Base-by-base conservation (phyloP, 2,888 invertebrate species). In the Leptopilina syphax region DNA sequence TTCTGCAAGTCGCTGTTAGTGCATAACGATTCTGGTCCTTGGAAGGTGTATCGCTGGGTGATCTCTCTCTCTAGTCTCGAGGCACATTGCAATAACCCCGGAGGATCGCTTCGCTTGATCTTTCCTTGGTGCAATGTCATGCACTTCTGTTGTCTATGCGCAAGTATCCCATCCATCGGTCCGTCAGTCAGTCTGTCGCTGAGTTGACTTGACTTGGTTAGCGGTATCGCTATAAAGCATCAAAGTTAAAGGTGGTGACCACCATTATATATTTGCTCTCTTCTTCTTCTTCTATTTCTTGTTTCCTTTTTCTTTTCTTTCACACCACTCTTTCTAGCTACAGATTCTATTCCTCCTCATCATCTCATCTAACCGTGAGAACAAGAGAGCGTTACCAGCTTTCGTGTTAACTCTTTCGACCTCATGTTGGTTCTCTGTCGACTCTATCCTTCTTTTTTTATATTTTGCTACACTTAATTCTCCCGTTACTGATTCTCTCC, bases 281-380 rank as follows among this genome's bases (percentile, higher is more conserved):
- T 65, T 79, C 79, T 50, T 78, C 7, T 44, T 41, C 34, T 34
- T 34, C 34, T 34, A 57, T 65, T 54, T 73, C 34, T 54, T 12
- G 7, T 27, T 57, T 70, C 54, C 54, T 57, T 13, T 9, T 73
- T n/a, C 70, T 47, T 50, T 24, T 66, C 50, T 79, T 50, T 80
- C 24, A 50, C 50, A 10, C 50, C 12, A 50, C 50, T 50, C 18
- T 18, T 18, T 18, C 9, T 50, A 34, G 34, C 34, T 34, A 34
- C 34, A 34, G 34, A 50, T 50, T 10, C 10, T 50, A 50, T 50
- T 50, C 50, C 50, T 50, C 50, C 50, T 50, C 50, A 50, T 76
- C 76, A n/a, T 76, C 57, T 73, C 77, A 50, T 67, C 41, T 24
- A 24, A 76, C 66, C 82, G 82, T 82, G 82, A 70, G 82, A 82